These are phyloP conservation scores for Tachuris rubrigastra DNA, from an alignment of 2,113 vertebrate genomes.

Conservation along the genomic window DNA sequence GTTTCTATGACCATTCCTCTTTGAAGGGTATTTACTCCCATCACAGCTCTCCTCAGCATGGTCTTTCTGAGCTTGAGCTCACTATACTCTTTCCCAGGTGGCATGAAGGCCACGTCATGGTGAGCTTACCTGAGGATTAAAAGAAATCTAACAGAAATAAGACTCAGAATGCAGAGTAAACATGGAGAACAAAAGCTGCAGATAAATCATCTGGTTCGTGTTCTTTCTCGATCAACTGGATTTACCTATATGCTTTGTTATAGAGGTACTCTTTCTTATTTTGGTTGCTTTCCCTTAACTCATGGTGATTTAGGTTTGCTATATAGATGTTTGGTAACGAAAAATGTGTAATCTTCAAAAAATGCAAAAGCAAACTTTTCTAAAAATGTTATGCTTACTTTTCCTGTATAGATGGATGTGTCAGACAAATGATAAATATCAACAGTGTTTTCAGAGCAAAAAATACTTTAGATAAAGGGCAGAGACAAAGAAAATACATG, in stretches of 20 bases:
- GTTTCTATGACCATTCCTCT: background rate
- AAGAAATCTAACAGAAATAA: background rate
- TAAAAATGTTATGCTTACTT: background rate
- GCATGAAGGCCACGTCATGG: fast-evolving
- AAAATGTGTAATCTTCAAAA: background rate
- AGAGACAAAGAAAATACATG: background rate
- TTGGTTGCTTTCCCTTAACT: background rate
- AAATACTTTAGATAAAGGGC: constrained; percentile 6
- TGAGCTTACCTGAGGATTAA: background rate
- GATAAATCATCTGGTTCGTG: background rate
- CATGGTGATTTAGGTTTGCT: background rate
- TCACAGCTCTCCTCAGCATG: fast-evolving
- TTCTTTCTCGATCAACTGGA: background rate
- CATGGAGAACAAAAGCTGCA: background rate
- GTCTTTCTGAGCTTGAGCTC: background rate
- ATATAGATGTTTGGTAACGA: background rate
- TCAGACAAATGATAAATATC: background rate
- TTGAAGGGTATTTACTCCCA: background rate
- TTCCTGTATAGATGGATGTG: background rate
- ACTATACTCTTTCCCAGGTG: fast-evolving
- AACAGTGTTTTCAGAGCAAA: constrained; percentile 10
- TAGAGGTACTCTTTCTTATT: background rate
- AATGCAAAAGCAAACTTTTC: background rate
- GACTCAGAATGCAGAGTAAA: background rate
- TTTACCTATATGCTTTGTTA: background rate